Evolutionary conservation across 2,888 invertebrate species (phyloP), one percentile per base, ranked within the genome.

Genomic region (Elmis aenea): DNA sequence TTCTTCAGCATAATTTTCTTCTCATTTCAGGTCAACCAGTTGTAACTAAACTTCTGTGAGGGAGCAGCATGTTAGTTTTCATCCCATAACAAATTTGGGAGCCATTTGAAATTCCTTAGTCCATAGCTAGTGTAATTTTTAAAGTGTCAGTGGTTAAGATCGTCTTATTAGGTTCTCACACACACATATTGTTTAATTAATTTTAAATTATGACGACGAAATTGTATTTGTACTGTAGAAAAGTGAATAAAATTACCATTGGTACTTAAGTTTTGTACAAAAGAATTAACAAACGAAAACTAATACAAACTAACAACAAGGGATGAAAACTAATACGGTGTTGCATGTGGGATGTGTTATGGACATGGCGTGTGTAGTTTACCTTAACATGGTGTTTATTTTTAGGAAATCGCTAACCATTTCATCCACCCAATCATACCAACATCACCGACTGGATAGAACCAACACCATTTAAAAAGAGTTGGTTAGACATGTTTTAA

Each of bases 331-430:
- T 52, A 50, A 52, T 43, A 46, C 38, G 33, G 48, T 40, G 46
- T 50, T 46, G 52, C 50, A 52, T 52, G 33, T 10, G 34, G 33
- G 28, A 32, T 32, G 16, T n/a, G n/a, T n/a, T 25, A 30, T 37
- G 33, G 20, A 43, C 22, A 29, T 38, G 15, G 34, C 35, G 22
- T 41, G 33, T 48, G 18, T 18, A 8, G 18, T 18, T 18, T 5
- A 6, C 24, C 21, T 45, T 46, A 54, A 39, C 34, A 27, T 36
- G 44, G 48, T 51, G 48, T 64, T 61, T 59, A 46, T 57, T 65
- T 64, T 55, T 61, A 66, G 66, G 64, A 52, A 64, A 64, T 57
- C 66, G 65, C 62, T 66, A 66, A 65, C 59, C 55, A 58, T 37
- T 40, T 40, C 44, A 35, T 40, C 44, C 57, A 38, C 46, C 45